Conservation (phyloP, 2,113 vertebrate species). For the Lasiurus borealis region DNA sequence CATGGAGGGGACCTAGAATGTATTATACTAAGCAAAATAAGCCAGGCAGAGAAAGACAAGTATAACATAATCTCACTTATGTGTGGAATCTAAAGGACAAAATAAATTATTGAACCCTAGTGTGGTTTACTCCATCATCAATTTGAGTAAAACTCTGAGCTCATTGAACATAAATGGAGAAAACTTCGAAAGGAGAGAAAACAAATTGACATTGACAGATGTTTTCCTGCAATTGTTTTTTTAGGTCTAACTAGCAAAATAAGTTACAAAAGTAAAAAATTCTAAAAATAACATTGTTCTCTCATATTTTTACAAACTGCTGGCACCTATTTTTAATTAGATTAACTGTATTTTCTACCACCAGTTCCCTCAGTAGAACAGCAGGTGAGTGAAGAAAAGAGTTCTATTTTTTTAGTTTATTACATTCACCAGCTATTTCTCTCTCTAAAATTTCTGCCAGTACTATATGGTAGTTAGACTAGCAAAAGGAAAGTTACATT, state of each 20-base stretch:
- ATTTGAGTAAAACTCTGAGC: background rate
- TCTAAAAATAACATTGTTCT: background rate
- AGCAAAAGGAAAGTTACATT: constrained; percentile 67
- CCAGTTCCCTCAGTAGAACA: background rate
- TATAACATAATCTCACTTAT: too few species aligned
- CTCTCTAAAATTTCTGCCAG: constrained; percentile 60
- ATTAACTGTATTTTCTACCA: constrained; percentile 31
- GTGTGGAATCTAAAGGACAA: too few species aligned
- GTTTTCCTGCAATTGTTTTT: background rate
- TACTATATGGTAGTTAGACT: constrained; percentile 12
- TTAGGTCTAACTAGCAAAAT: background rate
- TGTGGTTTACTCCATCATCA: background rate
- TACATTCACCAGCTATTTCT: constrained; percentile 49
- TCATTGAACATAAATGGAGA: background rate
- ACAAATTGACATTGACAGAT: background rate
- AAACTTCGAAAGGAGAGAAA: background rate
- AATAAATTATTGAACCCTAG: too few species aligned
- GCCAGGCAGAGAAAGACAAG: too few species aligned
- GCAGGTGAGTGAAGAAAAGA: background rate
- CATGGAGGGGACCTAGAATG: too few species aligned
- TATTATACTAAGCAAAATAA: too few species aligned
- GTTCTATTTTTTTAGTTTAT: constrained; percentile 48
- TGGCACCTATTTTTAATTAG: constrained; percentile 39
- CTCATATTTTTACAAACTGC: background rate
- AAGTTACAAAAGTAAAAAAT: background rate